phyloP scores from a whole-genome alignment of 2,113 vertebrate species.

The Phylloscopus trochiloides region DNA sequence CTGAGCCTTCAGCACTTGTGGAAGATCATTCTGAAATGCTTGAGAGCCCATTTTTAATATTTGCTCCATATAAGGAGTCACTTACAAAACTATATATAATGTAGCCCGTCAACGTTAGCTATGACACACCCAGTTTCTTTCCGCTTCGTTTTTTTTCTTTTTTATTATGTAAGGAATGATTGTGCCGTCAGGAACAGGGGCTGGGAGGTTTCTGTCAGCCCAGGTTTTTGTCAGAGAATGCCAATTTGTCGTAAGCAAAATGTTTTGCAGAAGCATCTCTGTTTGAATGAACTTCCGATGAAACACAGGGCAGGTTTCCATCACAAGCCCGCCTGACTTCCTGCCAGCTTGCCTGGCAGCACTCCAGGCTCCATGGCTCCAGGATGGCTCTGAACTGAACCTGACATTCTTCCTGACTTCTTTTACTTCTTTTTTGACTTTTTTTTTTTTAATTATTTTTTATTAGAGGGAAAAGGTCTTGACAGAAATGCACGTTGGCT shows the following conservation, averaged over 20 bases:
- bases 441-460: background rate
- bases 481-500: background rate
- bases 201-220: background rate
- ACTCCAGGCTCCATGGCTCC: constrained; percentile 11
- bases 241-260: background rate
- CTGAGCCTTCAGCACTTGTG: background rate
- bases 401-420: constrained; percentile 17
- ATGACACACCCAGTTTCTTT: background rate
- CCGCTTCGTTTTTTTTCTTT: background rate
- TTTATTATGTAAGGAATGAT: background rate
- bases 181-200: background rate
- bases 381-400: constrained; percentile 1
- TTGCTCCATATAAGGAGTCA: background rate
- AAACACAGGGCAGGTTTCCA: constrained; percentile 48
- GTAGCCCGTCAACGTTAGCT: fast-evolving
- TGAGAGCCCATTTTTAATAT: background rate
- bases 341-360: constrained; percentile 44
- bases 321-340: background rate
- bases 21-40: background rate
- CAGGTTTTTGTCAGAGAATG: constrained; percentile 22
- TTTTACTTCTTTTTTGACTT: background rate
- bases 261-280: background rate
- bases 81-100: background rate
- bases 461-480: background rate
- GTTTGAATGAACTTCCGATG: constrained; percentile 52